A percentile compares a stretch with the other conserved stretches of the same genome.
These are phyloP conservation scores for Drosophila pullipes DNA, from an alignment of 2,888 invertebrate genomes.

Conservation along the genomic window DNA sequence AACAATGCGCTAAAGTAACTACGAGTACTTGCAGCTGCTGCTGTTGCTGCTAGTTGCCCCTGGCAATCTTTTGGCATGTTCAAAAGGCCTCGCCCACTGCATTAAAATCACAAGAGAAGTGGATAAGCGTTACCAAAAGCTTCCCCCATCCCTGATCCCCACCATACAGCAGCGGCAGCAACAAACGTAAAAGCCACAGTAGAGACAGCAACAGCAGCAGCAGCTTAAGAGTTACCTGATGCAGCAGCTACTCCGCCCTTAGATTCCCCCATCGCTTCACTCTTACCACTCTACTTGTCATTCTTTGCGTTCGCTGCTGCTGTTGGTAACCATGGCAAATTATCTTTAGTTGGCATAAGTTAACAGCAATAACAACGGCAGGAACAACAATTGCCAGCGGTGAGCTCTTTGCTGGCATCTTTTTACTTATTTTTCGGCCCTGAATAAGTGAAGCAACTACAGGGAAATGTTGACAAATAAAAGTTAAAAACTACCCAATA, in stretches of 20 bases:
- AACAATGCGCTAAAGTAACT: conserved; percentile 62
- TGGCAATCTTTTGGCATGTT: conserved; percentile 72
- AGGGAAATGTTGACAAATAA: conserved; percentile 57
- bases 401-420: conserved; percentile 34
- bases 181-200: conserved; percentile 76
- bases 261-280: background rate
- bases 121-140: conserved; percentile 79
- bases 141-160: background rate
- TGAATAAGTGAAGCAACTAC: conserved; percentile 35
- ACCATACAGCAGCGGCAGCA: conserved; percentile 47
- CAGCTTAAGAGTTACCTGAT: conserved; percentile 78
- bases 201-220: conserved; percentile 21
- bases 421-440: conserved; percentile 52
- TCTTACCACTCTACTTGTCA: conserved; percentile 26
- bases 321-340: conserved; percentile 77
- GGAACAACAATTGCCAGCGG: conserved; percentile 43
- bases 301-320: conserved; percentile 63
- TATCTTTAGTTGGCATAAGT: conserved; percentile 79
- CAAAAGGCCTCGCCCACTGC: conserved; percentile 69
- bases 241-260: conserved; percentile 36
- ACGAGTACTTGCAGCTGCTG: conserved; percentile 48
- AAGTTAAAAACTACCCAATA: conserved; percentile 51
- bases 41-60: conserved; percentile 68
- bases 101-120: conserved; percentile 81
- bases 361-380: conserved; percentile 63